Evolutionary conservation across 2,888 invertebrate species (phyloP).

Genomic region (Agrotis puta): DNA sequence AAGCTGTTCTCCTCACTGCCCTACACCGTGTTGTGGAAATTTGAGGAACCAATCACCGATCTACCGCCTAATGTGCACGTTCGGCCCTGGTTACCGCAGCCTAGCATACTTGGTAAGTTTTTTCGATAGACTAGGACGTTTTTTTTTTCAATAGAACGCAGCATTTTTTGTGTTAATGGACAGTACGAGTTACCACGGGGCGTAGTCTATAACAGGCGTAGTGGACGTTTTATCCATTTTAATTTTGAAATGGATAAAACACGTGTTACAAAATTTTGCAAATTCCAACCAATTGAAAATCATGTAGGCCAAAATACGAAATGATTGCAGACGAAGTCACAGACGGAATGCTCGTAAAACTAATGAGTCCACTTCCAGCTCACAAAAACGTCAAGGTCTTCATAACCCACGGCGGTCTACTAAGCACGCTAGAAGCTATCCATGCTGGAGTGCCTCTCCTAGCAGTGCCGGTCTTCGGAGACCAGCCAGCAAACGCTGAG

Average conservation of each 20-base stretch:
- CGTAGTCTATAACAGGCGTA: no score
- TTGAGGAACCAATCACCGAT: slow-evolving; percentile 78
- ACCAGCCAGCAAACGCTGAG: slow-evolving; percentile 78
- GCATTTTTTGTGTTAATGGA: no score
- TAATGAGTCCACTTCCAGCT: slow-evolving; percentile 51
- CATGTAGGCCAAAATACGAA: no score
- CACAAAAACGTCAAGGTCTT: slow-evolving; percentile 73
- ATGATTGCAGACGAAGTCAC: no score
- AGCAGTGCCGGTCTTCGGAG: slow-evolving; percentile 79
- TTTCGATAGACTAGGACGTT: no score
- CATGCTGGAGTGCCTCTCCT: slow-evolving; percentile 78
- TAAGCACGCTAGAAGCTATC: slow-evolving; percentile 74
- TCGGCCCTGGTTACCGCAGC: slow-evolving; percentile 89
- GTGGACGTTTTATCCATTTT: no score
- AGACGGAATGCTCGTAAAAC: no score
- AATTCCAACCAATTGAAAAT: no score
- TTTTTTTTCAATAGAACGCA: no score
- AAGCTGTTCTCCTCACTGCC: slow-evolving; percentile 72
- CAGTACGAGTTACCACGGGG: no score
- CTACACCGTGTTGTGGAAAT: slow-evolving; percentile 89
- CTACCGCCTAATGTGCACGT: slow-evolving; percentile 85
- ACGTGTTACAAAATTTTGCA: no score
- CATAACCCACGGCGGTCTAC: slow-evolving; percentile 77
- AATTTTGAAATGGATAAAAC: no score
- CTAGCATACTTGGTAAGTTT: slow-evolving; percentile 85